Evolutionary conservation across 2,888 invertebrate species (phyloP).

Genomic region (Cyaniris semiargus): DNA sequence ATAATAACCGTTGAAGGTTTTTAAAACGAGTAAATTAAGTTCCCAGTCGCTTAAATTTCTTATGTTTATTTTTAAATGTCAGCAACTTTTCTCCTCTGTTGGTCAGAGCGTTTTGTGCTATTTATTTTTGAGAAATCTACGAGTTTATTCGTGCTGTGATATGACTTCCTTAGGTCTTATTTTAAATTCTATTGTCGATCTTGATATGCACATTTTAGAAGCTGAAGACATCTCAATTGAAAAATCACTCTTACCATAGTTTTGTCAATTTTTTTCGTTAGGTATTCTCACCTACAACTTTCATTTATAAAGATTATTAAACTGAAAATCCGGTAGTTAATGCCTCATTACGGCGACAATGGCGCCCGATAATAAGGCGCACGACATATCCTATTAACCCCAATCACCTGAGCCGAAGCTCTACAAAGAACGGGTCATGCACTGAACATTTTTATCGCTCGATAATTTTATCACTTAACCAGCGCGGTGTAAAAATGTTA

Average conservation of each 20-base stretch:
- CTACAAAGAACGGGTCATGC: slow-evolving; percentile 23
- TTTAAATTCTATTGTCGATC: not conserved
- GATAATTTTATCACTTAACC: slow-evolving; percentile 20
- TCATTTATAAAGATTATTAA: not conserved
- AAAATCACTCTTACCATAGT: too few relatives aligned
- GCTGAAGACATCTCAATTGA: not conserved
- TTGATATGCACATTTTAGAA: not conserved
- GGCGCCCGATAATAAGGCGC: slow-evolving; percentile 23
- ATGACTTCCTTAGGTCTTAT: not conserved
- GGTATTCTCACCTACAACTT: not conserved
- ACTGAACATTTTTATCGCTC: slow-evolving; percentile 27
- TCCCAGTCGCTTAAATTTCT: not conserved
- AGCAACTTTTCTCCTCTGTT: not conserved
- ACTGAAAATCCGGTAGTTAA: slow-evolving; percentile 14
- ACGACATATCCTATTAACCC: slow-evolving; percentile 30
- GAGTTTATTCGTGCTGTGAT: not conserved
- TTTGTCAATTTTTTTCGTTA: not conserved
- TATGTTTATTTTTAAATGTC: slow-evolving; percentile 1
- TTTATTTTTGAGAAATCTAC: not conserved
- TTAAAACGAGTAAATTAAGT: slow-evolving; percentile 34
- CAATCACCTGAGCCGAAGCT: slow-evolving; percentile 31
- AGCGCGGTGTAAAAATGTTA: slow-evolving; percentile 6
- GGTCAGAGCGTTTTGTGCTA: not conserved
- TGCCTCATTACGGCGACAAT: slow-evolving; percentile 26
- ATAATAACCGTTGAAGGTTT: slow-evolving; percentile 23